Evolutionary conservation across 2,797 vertebrate species (phyloP).

Genomic region (Crypturellus tataupa): DNA sequence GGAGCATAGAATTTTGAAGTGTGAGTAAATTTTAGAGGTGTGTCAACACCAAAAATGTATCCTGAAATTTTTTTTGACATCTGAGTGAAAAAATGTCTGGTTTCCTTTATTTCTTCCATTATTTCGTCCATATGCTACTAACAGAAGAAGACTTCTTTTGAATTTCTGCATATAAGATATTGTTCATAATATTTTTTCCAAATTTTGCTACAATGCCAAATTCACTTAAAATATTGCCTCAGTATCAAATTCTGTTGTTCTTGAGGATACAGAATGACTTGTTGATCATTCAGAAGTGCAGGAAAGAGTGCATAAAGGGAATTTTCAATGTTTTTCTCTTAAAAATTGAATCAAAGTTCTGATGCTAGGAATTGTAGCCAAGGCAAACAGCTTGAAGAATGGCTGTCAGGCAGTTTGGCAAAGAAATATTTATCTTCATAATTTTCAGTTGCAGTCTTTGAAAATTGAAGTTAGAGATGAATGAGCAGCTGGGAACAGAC

Average conservation of each 20-base stretch:
- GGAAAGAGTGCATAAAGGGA: slow-evolving; percentile 17
- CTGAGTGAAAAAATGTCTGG: neutral
- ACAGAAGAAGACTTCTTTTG: neutral
- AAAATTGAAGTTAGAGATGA: neutral
- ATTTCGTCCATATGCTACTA: neutral
- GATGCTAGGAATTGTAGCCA: neutral
- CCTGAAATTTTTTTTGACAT: neutral
- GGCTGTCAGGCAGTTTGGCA: neutral
- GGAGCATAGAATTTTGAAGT: neutral
- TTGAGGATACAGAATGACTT: neutral
- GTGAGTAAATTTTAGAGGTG: neutral
- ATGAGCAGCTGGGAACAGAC: neutral
- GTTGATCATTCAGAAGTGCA: neutral
- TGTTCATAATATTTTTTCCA: neutral
- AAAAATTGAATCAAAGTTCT: slow-evolving; percentile 38
- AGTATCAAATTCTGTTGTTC: neutral
- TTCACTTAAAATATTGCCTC: neutral
- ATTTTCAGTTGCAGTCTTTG: slow-evolving; percentile 13
- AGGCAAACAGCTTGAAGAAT: neutral
- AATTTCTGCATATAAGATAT: neutral
- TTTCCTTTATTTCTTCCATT: slow-evolving; percentile 5
- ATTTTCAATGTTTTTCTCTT: slow-evolving; percentile 37
- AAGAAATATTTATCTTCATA: neutral
- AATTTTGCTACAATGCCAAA: neutral
- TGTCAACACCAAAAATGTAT: neutral